Percentiles rank a stretch among this genome's conserved stretches.
Evolutionary conservation across 1,140 invertebrate species (phyloP).

Genomic region (Bombus affinis): DNA sequence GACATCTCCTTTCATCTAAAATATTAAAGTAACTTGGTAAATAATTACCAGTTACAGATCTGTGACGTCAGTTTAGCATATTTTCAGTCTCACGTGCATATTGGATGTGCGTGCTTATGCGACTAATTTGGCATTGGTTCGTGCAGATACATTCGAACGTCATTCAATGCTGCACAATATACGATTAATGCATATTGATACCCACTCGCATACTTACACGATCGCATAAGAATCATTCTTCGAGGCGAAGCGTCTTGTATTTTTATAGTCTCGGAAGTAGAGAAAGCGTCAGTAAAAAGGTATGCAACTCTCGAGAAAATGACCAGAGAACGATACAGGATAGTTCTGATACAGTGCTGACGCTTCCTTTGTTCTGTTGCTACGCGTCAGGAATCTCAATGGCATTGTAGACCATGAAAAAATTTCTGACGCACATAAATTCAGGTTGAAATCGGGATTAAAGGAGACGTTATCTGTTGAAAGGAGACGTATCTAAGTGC

Average conservation of each 20-base stretch:
- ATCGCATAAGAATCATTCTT: not conserved
- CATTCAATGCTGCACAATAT: not conserved
- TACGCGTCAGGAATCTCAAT: conserved; percentile 18
- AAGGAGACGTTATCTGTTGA: not conserved
- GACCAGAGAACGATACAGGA: not conserved
- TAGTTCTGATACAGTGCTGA: not conserved
- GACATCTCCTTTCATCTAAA: not conserved
- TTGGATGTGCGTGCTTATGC: not conserved
- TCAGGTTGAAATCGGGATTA: not conserved
- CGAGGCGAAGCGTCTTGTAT: not conserved
- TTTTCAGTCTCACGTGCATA: not conserved
- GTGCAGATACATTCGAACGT: not conserved
- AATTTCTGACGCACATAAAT: not conserved
- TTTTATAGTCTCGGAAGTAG: conserved; percentile 5
- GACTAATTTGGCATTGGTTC: conserved; percentile 5
- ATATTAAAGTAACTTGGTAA: not conserved
- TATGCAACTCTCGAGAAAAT: conserved; percentile 1
- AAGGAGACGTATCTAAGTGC: not conserved
- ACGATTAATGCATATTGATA: not conserved
- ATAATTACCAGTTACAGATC: conserved; percentile 11
- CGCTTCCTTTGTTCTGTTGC: not conserved
- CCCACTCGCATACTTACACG: not conserved
- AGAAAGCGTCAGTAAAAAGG: not conserved
- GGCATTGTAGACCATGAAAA: not conserved
- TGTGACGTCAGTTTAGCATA: not conserved